Percentiles rank a stretch among this genome's conserved stretches.
These are phyloP conservation scores for Cheilosia impressa DNA, from an alignment of 2,888 invertebrate genomes.

Conservation along the genomic window DNA sequence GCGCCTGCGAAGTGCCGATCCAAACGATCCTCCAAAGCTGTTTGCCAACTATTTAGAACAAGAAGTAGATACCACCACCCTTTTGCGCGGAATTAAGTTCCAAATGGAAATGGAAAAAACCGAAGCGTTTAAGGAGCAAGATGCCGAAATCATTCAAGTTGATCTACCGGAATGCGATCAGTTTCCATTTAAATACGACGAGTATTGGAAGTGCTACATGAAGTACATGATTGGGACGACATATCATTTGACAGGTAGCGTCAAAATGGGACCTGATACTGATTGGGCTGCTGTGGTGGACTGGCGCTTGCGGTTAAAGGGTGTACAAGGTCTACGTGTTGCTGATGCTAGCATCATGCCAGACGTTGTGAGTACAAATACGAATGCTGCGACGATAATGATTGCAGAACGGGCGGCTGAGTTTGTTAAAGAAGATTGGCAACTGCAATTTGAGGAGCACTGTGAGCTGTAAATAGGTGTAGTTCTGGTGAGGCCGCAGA, in stretches of 20 bases:
- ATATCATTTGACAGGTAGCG: slow-evolving; percentile 89
- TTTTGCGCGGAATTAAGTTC: slow-evolving; percentile 81
- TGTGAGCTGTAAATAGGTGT: neutral
- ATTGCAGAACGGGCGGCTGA: slow-evolving; percentile 93
- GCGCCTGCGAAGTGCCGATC: slow-evolving; percentile 84
- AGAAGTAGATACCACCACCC: slow-evolving; percentile 82
- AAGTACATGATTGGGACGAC: slow-evolving; percentile 87
- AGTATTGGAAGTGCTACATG: slow-evolving; percentile 88
- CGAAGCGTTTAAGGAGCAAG: slow-evolving; percentile 82
- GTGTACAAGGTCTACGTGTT: slow-evolving; percentile 87
- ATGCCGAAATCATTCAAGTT: slow-evolving; percentile 79
- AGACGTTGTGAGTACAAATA: slow-evolving; percentile 89
- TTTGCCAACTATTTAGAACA: slow-evolving; percentile 85
- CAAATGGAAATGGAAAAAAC: slow-evolving; percentile 82
- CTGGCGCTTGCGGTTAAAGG: slow-evolving; percentile 86
- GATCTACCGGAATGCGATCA: slow-evolving; percentile 78
- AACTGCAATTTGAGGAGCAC: neutral
- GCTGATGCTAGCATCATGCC: slow-evolving; percentile 92
- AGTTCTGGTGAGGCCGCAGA: no score
- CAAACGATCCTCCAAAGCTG: slow-evolving; percentile 85
- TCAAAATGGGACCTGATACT: slow-evolving; percentile 87
- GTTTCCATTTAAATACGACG: slow-evolving; percentile 76
- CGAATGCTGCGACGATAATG: slow-evolving; percentile 94
- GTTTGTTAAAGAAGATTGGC: slow-evolving; percentile 78
- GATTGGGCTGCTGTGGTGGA: slow-evolving; percentile 88